Evolutionary conservation across 2,797 vertebrate genomes (phyloP), one percentile per base, ranked within the genome.

Genomic region (Lacerta bilineata): DNA sequence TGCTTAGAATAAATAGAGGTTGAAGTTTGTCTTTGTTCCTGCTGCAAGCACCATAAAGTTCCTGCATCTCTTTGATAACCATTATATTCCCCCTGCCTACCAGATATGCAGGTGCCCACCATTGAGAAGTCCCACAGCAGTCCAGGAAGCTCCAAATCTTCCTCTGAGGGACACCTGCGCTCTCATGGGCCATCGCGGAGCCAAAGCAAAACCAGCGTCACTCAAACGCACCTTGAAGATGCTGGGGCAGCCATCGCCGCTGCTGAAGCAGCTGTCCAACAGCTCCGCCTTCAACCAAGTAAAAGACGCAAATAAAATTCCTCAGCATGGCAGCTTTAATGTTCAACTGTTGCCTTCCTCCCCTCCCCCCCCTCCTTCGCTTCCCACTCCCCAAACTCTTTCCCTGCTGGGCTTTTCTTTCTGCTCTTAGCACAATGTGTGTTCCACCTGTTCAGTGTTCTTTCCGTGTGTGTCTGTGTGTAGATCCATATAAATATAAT

Each of bases 111-210:
- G 97, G 97, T 99, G 93, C 93, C 98, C 91, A 98, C 98, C 95
- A 98, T 99, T 96, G 99, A 99, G 97, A 99, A 99, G 97, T 99
- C 98, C 82, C 98, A 99, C 96, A 99, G 99, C 96, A 99, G 99
- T 93, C 98, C 99, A 0, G 98, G 98, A 93, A 99, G 99, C 96
- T 99, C 99, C 93, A 99, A 99, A 93, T 99, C 99, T 84, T 99
- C 99, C 71, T 99, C 99, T 0, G 99, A 99, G 92, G 98, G 98
- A 94, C 99, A 99, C 77, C 97, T 99, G 50, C 99, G 99, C 88
- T 99, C 99, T 81, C 99, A 99, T 0, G 99, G 99, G 91, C 99
- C 99, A 1, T 99, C 99, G 1, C 98, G 99, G 95, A 99, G 98
- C 97, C 99, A 99, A 97, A 99, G 99, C 97, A 99, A 99, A 97